A percentile compares a stretch with the other conserved stretches of the same genome.
Evolutionary conservation across 2,888 invertebrate species (phyloP).

Genomic region (Nomada lathburiana): DNA sequence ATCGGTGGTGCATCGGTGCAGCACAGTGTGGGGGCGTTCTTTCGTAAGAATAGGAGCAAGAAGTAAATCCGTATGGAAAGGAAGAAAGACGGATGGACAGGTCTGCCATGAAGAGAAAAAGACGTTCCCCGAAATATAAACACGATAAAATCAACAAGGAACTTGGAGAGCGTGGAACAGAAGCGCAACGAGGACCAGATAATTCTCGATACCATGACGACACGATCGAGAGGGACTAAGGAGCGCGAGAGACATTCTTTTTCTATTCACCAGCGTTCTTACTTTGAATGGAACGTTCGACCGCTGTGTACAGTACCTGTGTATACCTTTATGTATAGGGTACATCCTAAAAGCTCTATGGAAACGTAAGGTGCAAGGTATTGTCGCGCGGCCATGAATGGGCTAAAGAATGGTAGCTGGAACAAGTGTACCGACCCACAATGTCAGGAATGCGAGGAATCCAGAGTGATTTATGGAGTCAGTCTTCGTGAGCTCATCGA

Average conservation of each 20-base stretch:
- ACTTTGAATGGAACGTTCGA: conserved; percentile 66
- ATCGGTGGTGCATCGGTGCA: conserved; percentile 32
- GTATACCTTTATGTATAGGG: conserved; percentile 41
- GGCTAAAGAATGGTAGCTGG: conserved; percentile 74
- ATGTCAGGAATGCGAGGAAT: conserved; percentile 77
- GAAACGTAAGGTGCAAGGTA: conserved; percentile 81
- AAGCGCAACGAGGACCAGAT: conserved; percentile 67
- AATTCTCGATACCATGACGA: conserved; percentile 76
- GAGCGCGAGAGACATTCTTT: conserved; percentile 40
- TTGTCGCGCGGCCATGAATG: conserved; percentile 81
- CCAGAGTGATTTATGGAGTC: conserved; percentile 77
- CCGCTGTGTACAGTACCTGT: conserved; percentile 37
- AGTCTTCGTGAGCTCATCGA: conserved; percentile 55
- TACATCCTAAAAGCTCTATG: conserved; percentile 55
- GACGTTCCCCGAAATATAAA: conserved; percentile 75
- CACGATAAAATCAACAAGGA: conserved; percentile 81
- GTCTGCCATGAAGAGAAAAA: conserved; percentile 40
- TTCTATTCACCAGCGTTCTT: conserved; percentile 55
- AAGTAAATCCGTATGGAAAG: conserved; percentile 58
- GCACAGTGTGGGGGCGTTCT: conserved; percentile 50
- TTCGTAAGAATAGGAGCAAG: conserved; percentile 57
- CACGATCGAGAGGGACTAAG: conserved; percentile 52
- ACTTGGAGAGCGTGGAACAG: conserved; percentile 34
- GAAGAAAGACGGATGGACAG: conserved; percentile 32
- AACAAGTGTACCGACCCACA: conserved; percentile 81